Evolutionary conservation across 2,888 invertebrate genomes (phyloP).

Genomic region (Muschampia plurimacula): DNA sequence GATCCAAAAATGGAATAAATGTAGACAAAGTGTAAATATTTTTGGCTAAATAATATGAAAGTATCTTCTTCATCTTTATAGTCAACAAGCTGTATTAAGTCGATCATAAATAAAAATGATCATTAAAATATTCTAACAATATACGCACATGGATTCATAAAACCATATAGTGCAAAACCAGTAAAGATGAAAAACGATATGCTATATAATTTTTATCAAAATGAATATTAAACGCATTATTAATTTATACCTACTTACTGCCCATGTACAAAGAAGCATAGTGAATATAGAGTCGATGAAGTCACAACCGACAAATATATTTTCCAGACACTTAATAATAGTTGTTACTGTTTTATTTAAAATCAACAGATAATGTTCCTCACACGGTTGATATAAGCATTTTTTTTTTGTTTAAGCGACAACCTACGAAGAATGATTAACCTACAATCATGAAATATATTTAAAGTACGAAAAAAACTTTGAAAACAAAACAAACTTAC

Average conservation of each 20-base stretch:
- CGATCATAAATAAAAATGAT: slow-evolving; percentile 17
- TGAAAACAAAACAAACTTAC: too few relatives aligned
- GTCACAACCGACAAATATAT: too few relatives aligned
- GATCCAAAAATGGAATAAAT: background rate
- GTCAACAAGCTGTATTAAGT: background rate
- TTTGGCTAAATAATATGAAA: slow-evolving; percentile 22
- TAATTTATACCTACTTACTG: background rate
- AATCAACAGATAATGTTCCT: too few relatives aligned
- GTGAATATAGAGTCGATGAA: too few relatives aligned
- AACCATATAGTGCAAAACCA: slow-evolving; percentile 22
- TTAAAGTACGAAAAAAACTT: too few relatives aligned
- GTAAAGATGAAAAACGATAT: slow-evolving; percentile 30
- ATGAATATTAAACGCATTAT: slow-evolving; percentile 16
- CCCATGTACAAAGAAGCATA: too few relatives aligned
- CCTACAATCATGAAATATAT: too few relatives aligned
- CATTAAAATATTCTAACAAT: slow-evolving; percentile 15
- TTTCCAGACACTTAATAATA: too few relatives aligned
- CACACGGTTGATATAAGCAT: too few relatives aligned
- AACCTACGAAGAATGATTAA: too few relatives aligned
- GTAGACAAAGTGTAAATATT: slow-evolving; percentile 8
- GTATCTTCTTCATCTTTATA: slow-evolving; percentile 10
- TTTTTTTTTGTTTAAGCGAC: too few relatives aligned
- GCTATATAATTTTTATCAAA: slow-evolving; percentile 7
- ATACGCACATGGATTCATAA: slow-evolving; percentile 10
- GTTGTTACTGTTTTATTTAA: too few relatives aligned